A percentile compares a stretch with the other conserved stretches of the same genome.
Conservation (phyloP, 2,888 invertebrate species). For the Esperia sulphurella region DNA sequence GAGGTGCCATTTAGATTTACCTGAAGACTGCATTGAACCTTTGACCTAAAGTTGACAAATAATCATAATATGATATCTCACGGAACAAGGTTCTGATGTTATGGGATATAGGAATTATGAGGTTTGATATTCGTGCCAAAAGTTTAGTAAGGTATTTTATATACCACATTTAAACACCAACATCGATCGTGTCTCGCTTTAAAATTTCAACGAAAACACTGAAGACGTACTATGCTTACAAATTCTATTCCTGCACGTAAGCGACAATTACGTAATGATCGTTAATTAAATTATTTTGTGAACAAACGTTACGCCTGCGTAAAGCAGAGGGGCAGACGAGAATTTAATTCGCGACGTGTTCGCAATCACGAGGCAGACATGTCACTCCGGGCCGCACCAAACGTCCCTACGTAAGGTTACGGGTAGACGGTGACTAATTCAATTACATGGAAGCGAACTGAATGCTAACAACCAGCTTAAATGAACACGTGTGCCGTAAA, state of each 20-base stretch:
- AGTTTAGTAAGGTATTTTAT: no score
- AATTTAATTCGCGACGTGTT: slow-evolving; percentile 18
- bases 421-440: slow-evolving; percentile 40
- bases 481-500: slow-evolving; percentile 34
- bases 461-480: slow-evolving; percentile 36
- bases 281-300: slow-evolving; percentile 11
- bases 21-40: no score
- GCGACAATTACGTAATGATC: slow-evolving; percentile 13
- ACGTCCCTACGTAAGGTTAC: slow-evolving; percentile 25
- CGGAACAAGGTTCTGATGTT: no score
- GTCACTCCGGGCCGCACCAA: slow-evolving; percentile 8
- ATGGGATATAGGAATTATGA: no score
- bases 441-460: slow-evolving; percentile 37
- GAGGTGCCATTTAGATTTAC: no score
- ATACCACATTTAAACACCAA: no score
- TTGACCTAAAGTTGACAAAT: no score
- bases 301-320: slow-evolving; percentile 10
- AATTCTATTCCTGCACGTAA: background rate
- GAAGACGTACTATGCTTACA: no score
- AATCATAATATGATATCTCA: no score
- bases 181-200: no score
- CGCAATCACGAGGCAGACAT: slow-evolving; percentile 16
- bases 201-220: no score
- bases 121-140: no score
- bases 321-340: slow-evolving; percentile 13